Conservation (phyloP, 1,140 invertebrate species). For the Grapholita molesta region DNA sequence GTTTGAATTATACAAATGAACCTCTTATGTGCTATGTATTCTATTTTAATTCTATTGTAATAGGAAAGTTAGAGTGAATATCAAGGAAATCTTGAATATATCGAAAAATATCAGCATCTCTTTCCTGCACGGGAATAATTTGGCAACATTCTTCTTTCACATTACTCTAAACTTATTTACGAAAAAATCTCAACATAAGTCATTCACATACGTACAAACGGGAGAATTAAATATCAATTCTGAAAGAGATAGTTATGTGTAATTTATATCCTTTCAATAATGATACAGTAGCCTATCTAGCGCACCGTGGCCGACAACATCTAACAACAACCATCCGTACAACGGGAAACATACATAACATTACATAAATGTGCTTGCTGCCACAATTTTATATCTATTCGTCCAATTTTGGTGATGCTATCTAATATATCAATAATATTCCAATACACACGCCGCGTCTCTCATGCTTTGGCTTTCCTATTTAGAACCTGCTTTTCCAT, state of each 20-base stretch:
- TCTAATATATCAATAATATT: slow-evolving; percentile 32
- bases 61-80: slow-evolving; percentile 14
- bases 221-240: slow-evolving; percentile 1
- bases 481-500: slow-evolving; percentile 27
- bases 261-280: slow-evolving; percentile 3
- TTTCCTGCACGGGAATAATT: slow-evolving; percentile 32
- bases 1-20: not conserved
- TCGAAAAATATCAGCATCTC: slow-evolving; percentile 38
- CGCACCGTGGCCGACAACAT: slow-evolving; percentile 17
- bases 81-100: slow-evolving; percentile 27
- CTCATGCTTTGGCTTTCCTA: slow-evolving; percentile 32
- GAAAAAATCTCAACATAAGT: not conserved
- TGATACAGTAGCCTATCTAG: slow-evolving; percentile 18
- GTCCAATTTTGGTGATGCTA: slow-evolving; percentile 30
- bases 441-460: slow-evolving; percentile 26
- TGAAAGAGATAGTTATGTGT: not conserved
- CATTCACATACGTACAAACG: not conserved
- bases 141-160: slow-evolving; percentile 39
- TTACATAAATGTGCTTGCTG: not conserved
- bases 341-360: slow-evolving; percentile 16
- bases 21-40: not conserved
- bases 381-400: slow-evolving; percentile 15
- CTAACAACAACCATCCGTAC: slow-evolving; percentile 23
- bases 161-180: not conserved
- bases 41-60: slow-evolving; percentile 2